Percentiles rank a stretch among this genome's conserved stretches.
phyloP scores from a whole-genome alignment of 1,140 invertebrate species.

The Drosophila sp. region DNA sequence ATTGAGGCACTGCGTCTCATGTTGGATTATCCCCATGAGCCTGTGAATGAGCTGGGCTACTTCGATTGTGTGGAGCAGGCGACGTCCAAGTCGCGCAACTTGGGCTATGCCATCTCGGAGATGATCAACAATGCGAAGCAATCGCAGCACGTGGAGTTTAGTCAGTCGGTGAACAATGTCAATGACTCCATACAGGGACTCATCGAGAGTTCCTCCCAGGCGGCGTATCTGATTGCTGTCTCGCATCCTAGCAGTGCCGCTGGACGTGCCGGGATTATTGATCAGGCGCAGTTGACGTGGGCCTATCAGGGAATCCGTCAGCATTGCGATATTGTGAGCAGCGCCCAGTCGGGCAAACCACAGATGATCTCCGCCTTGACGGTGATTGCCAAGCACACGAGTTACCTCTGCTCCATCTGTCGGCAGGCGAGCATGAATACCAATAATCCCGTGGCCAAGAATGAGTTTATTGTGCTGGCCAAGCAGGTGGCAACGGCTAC shows the following conservation, averaged over 20 bases:
- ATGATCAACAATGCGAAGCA: slow-evolving; percentile 96
- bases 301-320: slow-evolving; percentile 95
- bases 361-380: slow-evolving; percentile 96
- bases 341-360: slow-evolving; percentile 91
- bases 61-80: slow-evolving; percentile 97
- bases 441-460: slow-evolving; percentile 95
- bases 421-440: slow-evolving; percentile 96
- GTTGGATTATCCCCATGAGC: slow-evolving; percentile 94
- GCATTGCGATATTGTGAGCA: slow-evolving; percentile 93
- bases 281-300: slow-evolving; percentile 94
- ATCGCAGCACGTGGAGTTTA: slow-evolving; percentile 94
- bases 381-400: slow-evolving; percentile 98
- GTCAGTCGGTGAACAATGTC: slow-evolving; percentile 93
- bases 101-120: slow-evolving; percentile 96
- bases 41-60: slow-evolving; percentile 94
- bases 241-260: slow-evolving; percentile 96
- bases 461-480: slow-evolving; percentile 98
- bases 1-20: slow-evolving; percentile 94
- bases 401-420: slow-evolving; percentile 97
- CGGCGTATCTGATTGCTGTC: slow-evolving; percentile 96
- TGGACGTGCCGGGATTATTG: slow-evolving; percentile 95
- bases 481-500: slow-evolving; percentile 99
- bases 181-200: slow-evolving; percentile 95
- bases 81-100: slow-evolving; percentile 95
- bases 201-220: slow-evolving; percentile 96